A percentile compares a stretch with the other conserved stretches of the same genome.
Evolutionary conservation across 2,113 vertebrate species (phyloP).

Genomic region (Athene noctua): DNA sequence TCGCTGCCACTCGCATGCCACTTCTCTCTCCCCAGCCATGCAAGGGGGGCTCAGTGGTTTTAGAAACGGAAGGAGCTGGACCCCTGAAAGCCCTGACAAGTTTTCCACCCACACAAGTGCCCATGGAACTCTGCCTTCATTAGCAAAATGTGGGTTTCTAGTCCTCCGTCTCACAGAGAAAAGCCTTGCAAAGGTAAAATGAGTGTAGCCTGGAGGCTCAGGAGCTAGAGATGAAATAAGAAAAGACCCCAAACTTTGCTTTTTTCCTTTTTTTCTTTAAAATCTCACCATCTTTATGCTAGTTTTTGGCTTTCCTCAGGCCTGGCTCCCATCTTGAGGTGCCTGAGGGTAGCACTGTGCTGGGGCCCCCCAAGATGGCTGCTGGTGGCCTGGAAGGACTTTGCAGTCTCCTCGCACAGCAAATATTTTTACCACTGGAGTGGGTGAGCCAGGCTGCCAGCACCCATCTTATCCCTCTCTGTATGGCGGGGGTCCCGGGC

Average conservation of each 20-base stretch:
- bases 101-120: neutral
- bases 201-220: neutral
- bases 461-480: neutral
- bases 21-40: neutral
- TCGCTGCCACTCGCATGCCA: neutral
- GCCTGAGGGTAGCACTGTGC: neutral
- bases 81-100: neutral
- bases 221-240: neutral
- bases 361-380: fast-evolving
- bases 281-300: neutral
- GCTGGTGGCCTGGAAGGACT: neutral
- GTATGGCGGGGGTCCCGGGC: fast-evolving
- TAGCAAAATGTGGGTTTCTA: neutral
- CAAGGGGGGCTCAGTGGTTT: neutral
- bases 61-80: neutral
- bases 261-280: neutral
- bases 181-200: neutral
- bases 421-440: neutral
- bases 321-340: neutral
- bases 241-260: neutral
- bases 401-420: neutral
- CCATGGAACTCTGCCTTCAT: neutral
- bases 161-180: neutral
- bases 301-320: neutral
- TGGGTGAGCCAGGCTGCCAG: neutral